Conservation (phyloP, 1,140 invertebrate genomes). For the Agrypnia vestita region DNA sequence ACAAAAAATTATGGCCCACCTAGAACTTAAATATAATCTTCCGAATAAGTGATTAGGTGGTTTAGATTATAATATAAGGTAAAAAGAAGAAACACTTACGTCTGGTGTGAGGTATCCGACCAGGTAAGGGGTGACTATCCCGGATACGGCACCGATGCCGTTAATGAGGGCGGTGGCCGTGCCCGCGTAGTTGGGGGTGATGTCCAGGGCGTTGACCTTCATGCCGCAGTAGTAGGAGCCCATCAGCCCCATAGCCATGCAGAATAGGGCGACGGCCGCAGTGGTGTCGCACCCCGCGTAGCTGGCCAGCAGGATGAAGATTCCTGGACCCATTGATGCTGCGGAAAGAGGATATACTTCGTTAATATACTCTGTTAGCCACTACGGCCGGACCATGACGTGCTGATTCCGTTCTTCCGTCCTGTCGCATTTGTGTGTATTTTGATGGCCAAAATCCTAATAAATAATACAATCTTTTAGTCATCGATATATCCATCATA, state of each 20-base stretch:
- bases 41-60: no score
- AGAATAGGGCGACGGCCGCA: constrained; percentile 76
- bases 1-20: no score
- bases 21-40: no score
- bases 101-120: constrained; percentile 83
- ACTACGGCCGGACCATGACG: no score
- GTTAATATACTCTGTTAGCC: no score
- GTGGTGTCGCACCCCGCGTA: constrained; percentile 76
- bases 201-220: constrained; percentile 84
- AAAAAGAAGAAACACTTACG: constrained; percentile 73
- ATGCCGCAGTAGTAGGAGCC: constrained; percentile 80
- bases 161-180: constrained; percentile 89
- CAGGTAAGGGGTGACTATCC: constrained; percentile 85
- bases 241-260: constrained; percentile 81
- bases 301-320: constrained; percentile 76
- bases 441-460: no score
- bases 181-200: constrained; percentile 86
- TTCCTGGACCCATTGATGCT: constrained; percentile 74
- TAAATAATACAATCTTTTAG: no score
- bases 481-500: no score
- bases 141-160: constrained; percentile 86
- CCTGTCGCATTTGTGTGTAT: no score
- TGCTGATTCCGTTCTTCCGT: no score
- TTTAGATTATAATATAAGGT: no score
- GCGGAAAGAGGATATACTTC: no score